phyloP scores from a whole-genome alignment of 2,797 vertebrate species.

The Acrossocheilus wenchowensis region DNA sequence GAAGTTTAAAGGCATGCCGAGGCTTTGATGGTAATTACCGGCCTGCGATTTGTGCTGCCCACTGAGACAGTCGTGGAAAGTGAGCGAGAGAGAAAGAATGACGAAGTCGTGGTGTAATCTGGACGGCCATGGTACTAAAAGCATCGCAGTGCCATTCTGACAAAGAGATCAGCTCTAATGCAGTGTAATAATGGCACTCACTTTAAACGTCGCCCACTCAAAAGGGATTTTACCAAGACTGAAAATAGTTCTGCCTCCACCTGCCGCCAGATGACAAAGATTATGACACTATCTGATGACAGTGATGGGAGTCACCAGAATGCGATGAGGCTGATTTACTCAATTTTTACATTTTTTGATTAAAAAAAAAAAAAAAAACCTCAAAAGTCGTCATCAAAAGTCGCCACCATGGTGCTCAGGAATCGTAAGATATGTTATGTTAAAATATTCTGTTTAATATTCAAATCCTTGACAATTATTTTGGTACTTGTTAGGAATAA shows the following conservation, averaged over 20 bases:
- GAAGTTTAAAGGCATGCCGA: constrained; percentile 33
- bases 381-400: neutral
- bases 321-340: neutral
- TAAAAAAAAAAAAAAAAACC: neutral
- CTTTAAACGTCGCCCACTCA: constrained; percentile 26
- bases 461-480: neutral
- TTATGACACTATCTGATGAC: constrained; percentile 15
- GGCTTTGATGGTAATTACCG: constrained; percentile 47
- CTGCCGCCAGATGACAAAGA: neutral
- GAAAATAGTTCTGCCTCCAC: constrained; percentile 23
- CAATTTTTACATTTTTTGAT: neutral
- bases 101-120: constrained; percentile 56
- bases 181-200: constrained; percentile 42
- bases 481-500: neutral
- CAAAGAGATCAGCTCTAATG: constrained; percentile 64
- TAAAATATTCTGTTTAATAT: neutral
- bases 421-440: neutral
- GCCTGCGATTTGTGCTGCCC: constrained; percentile 36
- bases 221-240: neutral
- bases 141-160: constrained; percentile 24
- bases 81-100: constrained; percentile 56
- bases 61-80: constrained; percentile 39
- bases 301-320: neutral
- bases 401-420: neutral
- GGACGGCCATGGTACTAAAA: constrained; percentile 12